A percentile compares a stretch with the other conserved stretches of the same genome.
Evolutionary conservation across 2,888 invertebrate genomes (phyloP).

Genomic region (Crioceris asparagi): DNA sequence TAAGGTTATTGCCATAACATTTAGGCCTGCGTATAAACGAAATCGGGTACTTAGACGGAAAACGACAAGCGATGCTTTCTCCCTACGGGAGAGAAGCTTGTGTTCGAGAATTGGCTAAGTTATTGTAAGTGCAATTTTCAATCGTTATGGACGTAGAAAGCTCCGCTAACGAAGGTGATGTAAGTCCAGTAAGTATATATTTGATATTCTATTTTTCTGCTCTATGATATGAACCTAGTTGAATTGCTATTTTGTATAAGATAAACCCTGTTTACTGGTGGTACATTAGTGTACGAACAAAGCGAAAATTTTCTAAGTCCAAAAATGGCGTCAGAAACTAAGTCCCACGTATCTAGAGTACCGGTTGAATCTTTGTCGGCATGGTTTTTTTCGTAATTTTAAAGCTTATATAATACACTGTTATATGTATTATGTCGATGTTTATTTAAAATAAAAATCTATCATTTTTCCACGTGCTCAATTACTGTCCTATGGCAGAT

Average conservation of each 20-base stretch:
- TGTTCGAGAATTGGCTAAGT: conserved; percentile 19
- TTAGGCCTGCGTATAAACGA: conserved; percentile 50
- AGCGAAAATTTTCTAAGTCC: conserved; percentile 56
- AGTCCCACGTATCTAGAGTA: conserved; percentile 44
- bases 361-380: no score
- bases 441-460: no score
- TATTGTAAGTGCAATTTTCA: conserved; percentile 34
- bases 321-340: conserved; percentile 78
- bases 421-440: no score
- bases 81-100: conserved; percentile 13
- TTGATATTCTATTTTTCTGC: conserved; percentile 21
- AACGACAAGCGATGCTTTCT: conserved; percentile 22
- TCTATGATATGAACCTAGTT: conserved; percentile 15
- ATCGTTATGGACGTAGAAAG: conserved; percentile 54
- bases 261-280: conserved; percentile 42
- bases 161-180: conserved; percentile 47
- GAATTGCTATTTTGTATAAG: conserved; percentile 16
- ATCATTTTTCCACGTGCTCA: no score
- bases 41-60: conserved; percentile 48
- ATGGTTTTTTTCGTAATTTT: no score
- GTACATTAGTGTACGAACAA: conserved; percentile 26
- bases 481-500: no score
- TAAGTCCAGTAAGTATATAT: conserved; percentile 48
- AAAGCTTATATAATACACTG: no score
- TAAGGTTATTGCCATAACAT: conserved; percentile 26